These are phyloP conservation scores for Sialis lutaria DNA, from an alignment of 2,888 invertebrate genomes.

Conservation along the genomic window DNA sequence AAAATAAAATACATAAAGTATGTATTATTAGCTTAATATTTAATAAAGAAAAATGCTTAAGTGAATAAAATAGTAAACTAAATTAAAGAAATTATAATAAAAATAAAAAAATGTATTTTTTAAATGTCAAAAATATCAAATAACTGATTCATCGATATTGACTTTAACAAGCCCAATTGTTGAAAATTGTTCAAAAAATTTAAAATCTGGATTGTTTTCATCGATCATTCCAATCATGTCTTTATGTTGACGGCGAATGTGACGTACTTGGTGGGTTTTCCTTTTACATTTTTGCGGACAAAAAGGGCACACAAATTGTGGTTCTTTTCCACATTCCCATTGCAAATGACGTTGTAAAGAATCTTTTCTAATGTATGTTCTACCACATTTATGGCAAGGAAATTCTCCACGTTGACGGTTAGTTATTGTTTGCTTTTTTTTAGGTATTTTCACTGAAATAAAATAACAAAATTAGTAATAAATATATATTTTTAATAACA, in stretches of 20 bases:
- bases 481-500: too few relatives aligned
- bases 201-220: slow-evolving; percentile 25
- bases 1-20: too few relatives aligned
- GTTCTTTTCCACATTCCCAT: slow-evolving; percentile 24
- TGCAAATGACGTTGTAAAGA: slow-evolving; percentile 21
- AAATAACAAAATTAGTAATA: too few relatives aligned
- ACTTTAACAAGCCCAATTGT: neutral
- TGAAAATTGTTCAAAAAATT: slow-evolving; percentile 4
- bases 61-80: neutral
- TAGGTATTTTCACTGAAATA: too few relatives aligned
- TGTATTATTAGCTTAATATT: too few relatives aligned
- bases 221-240: slow-evolving; percentile 30
- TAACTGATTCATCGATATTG: neutral
- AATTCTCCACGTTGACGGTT: neutral
- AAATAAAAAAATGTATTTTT: too few relatives aligned
- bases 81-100: neutral
- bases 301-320: slow-evolving; percentile 48
- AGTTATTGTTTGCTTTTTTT: too few relatives aligned
- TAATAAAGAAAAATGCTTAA: too few relatives aligned
- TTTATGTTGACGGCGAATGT: slow-evolving; percentile 32
- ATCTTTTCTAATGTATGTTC: slow-evolving; percentile 14
- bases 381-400: slow-evolving; percentile 13
- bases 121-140: too few relatives aligned
- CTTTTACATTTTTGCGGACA: slow-evolving; percentile 51
- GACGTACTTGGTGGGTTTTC: slow-evolving; percentile 34